Conservation (phyloP, 2,888 invertebrate species). For the Drosophila monieri region DNA sequence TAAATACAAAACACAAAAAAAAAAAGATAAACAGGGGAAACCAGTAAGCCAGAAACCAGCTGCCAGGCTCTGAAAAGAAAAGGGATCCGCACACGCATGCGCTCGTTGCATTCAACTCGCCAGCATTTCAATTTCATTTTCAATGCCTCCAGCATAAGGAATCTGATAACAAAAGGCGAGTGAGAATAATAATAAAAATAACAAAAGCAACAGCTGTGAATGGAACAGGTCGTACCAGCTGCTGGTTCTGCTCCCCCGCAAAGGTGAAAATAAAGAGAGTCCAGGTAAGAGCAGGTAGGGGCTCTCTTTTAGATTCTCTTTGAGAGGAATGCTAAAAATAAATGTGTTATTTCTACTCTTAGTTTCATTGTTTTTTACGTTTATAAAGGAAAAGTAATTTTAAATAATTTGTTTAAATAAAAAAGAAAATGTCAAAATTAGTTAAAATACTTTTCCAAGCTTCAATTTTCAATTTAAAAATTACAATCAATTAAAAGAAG, state of each 20-base stretch:
- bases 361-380: not conserved
- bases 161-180: constrained; percentile 66
- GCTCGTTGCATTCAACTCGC: constrained; percentile 47
- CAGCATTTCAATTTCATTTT: constrained; percentile 49
- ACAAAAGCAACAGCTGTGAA: constrained; percentile 20
- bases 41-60: constrained; percentile 62
- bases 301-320: not conserved
- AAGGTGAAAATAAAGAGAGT: not conserved
- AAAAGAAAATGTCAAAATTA: not conserved
- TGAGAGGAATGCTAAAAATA: not conserved
- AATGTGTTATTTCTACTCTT: not conserved
- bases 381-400: not conserved
- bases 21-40: constrained; percentile 7
- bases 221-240: constrained; percentile 30
- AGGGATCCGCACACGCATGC: constrained; percentile 57
- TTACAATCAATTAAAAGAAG: not conserved
- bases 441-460: not conserved
- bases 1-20: not conserved
- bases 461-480: not conserved
- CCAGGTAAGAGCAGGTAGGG: not conserved
- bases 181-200: constrained; percentile 26
- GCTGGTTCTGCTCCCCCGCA: constrained; percentile 5
- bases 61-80: constrained; percentile 39
- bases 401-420: not conserved
- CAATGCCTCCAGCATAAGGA: constrained; percentile 47